Evolutionary conservation across 2,113 vertebrate species (phyloP), one percentile per base, ranked within the genome.

Genomic region (Pantherophis guttatus): DNA sequence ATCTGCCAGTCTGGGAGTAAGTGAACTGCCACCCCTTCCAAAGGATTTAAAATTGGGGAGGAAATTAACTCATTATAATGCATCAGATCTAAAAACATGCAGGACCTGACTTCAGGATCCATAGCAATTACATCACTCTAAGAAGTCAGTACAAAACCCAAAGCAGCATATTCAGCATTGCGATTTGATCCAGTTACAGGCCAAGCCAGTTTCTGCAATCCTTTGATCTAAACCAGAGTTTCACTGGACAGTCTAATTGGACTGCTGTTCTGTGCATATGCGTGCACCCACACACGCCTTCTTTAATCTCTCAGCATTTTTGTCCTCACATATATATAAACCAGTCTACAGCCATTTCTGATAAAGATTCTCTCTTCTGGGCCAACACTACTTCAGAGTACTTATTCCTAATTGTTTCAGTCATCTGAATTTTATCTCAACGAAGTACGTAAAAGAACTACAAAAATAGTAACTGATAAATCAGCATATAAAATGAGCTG

Each of bases 281-380:
- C 39, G 53, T 94, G 81, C 81, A 86, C 23, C 33, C 26, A 21
- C 17, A 44, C n/a, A 89, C 44, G 50, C 11, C 53, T 9, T 33
- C 13, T 92, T 91, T 94, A 85, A 91, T 81, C 91, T 75, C 90
- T 94, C 59, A 90, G 90, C 58, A 94, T 12, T 93, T 95, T 94
- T 81, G 87, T 55, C 23, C 50, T 9, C 92, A 94, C 59, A 90
- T 70, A 86, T 93, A 92, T 75, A 91, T 50, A 94, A 91, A 93
- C 19, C 59, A 44, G 85, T 50, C 29, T 86, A 70, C 87, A n/a
- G 57, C 50, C 91, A 17, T 57, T 86, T 52, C 58, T 44, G 94
- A 94, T 91, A 93, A 94, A 88, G 24, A 52, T 55, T 15, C 62
- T 62, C 90, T 52, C 59, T 58, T 88, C 88, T 90, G 29, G 85